These are phyloP conservation scores for Gopherus evgoodei DNA, from an alignment of 2,113 vertebrate genomes.

Conservation along the genomic window DNA sequence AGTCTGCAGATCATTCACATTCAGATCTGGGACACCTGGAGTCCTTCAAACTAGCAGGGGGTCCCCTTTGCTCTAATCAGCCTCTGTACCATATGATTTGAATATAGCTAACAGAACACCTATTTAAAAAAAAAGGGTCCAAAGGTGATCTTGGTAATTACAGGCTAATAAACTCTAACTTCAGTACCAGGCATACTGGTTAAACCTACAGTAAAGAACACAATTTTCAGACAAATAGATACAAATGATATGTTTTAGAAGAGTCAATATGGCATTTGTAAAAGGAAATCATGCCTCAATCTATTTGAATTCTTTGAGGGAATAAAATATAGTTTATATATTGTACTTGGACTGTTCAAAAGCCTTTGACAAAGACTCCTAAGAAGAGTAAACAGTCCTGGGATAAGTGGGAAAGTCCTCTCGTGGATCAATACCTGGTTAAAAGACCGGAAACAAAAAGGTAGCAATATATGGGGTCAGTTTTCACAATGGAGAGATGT, in stretches of 20 bases:
- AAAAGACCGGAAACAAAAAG: too few species aligned
- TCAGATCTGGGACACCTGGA: neutral
- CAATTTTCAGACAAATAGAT: neutral
- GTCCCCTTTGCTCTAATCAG: neutral
- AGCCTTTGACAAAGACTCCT: neutral
- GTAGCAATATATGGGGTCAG: neutral
- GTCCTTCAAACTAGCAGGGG: neutral
- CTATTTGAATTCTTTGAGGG: neutral
- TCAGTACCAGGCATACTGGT: neutral
- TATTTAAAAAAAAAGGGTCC: neutral
- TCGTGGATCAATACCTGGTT: neutral
- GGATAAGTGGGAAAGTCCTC: neutral
- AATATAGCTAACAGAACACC: neutral
- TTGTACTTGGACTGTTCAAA: neutral
- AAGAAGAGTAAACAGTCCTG: neutral
- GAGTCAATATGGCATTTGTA: neutral
- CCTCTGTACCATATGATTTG: neutral
- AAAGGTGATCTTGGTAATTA: neutral
- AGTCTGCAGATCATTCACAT: neutral
- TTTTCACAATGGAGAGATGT: neutral
- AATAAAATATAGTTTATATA: neutral
- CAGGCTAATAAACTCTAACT: neutral
- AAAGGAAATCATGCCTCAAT: neutral
- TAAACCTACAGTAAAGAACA: neutral
- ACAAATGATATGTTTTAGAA: neutral